These are phyloP conservation scores for Coptodon bakossiorum DNA, from an alignment of 2,113 vertebrate genomes.

Conservation along the genomic window DNA sequence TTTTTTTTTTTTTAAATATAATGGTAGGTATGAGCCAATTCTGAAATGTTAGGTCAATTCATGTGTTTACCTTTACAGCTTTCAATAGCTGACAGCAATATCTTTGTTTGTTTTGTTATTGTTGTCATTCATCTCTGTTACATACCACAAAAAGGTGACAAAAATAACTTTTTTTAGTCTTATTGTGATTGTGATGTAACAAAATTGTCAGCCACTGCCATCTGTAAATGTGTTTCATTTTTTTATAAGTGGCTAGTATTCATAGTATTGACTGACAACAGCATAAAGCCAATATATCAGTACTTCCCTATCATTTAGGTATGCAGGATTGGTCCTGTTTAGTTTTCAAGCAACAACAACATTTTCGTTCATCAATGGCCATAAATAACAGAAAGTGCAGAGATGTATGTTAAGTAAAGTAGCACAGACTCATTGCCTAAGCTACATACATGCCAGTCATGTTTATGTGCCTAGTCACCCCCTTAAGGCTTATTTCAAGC, in stretches of 20 bases:
- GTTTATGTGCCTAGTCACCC: neutral
- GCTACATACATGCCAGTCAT: neutral
- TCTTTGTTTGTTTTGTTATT: neutral
- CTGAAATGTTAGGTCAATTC: neutral
- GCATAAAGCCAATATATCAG: neutral
- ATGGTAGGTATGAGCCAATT: neutral
- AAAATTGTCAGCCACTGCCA: neutral
- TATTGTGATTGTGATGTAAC: neutral
- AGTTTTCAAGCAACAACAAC: neutral
- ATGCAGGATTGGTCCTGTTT: neutral
- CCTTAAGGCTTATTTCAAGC: neutral
- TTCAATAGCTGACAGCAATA: neutral
- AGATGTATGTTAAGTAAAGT: neutral
- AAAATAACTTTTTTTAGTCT: neutral
- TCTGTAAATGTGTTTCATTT: neutral
- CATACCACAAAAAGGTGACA: neutral
- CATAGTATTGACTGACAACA: neutral
- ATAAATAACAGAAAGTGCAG: neutral
- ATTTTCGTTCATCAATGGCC: neutral
- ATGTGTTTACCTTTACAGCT: neutral
- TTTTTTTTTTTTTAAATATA: neutral
- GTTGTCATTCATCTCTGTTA: neutral
- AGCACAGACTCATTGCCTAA: neutral
- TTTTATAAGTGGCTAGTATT: neutral
- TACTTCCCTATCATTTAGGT: neutral